Conservation (phyloP, 2,888 invertebrate species). For the Flexamia atlantica region DNA sequence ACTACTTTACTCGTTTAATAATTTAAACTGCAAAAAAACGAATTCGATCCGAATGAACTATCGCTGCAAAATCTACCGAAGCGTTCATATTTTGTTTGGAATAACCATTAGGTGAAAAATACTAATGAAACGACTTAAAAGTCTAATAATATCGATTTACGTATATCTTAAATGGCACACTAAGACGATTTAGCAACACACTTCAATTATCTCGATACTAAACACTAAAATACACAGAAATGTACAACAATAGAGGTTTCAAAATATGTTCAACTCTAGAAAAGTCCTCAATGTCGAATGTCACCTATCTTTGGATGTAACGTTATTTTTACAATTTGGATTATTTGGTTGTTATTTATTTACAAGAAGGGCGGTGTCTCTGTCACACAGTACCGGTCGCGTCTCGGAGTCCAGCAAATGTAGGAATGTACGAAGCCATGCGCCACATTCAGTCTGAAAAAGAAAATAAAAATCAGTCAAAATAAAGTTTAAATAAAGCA, state of each 20-base stretch:
- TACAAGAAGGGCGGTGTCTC: conserved; percentile 40
- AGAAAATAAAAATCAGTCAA: conserved; percentile 22
- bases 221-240: conserved; percentile 55
- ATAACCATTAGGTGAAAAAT: conserved; percentile 37
- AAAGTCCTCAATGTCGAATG: conserved; percentile 34
- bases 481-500: conserved; percentile 21
- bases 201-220: conserved; percentile 25
- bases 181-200: conserved; percentile 54
- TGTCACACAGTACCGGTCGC: conserved; percentile 19
- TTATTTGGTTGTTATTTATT: conserved; percentile 62
- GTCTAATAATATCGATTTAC: conserved; percentile 55
- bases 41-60: conserved; percentile 8
- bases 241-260: conserved; percentile 55
- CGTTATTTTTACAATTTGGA: conserved; percentile 61
- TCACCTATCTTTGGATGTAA: conserved; percentile 61
- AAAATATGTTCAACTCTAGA: conserved; percentile 50
- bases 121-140: conserved; percentile 33
- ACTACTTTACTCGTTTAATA: conserved; percentile 30
- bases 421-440: conserved; percentile 49
- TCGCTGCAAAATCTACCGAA: conserved; percentile 29
- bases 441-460: conserved; percentile 58
- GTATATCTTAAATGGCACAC: conserved; percentile 58
- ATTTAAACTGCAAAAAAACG: conserved; percentile 19
- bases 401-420: conserved; percentile 8
- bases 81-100: not conserved